These are phyloP conservation scores for Zaprionus capensis DNA, from an alignment of 1,140 invertebrate genomes.

Conservation along the genomic window DNA sequence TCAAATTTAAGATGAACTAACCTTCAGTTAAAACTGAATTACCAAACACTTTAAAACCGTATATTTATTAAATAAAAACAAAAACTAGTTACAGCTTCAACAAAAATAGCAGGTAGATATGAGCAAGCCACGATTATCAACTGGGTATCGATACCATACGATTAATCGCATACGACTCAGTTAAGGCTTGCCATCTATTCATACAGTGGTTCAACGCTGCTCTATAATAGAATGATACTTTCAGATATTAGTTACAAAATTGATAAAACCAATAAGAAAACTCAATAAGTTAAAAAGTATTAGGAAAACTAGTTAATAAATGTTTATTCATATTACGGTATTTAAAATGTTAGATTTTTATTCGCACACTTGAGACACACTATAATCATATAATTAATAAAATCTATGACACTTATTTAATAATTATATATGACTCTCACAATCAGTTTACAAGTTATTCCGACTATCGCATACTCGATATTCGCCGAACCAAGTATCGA, in stretches of 20 bases:
- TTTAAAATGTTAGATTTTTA: too few relatives aligned
- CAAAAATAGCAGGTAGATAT: constrained; percentile 47
- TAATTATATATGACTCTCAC: too few relatives aligned
- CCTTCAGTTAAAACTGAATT: constrained; percentile 27
- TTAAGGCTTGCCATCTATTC: constrained; percentile 5
- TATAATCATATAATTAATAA: too few relatives aligned
- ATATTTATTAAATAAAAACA: constrained; percentile 65
- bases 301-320: too few relatives aligned
- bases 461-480: constrained; percentile 9
- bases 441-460: too few relatives aligned
- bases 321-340: too few relatives aligned
- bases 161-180: constrained; percentile 6
- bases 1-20: background rate
- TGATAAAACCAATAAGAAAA: background rate
- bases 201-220: background rate
- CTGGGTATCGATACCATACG: constrained; percentile 17
- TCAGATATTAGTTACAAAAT: background rate
- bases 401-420: too few relatives aligned
- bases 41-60: constrained; percentile 45
- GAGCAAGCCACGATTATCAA: constrained; percentile 58
- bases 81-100: constrained; percentile 47
- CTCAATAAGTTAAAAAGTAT: too few relatives aligned
- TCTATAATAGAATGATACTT: constrained; percentile 10
- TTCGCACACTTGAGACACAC: too few relatives aligned
- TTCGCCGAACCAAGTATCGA: constrained; percentile 4